Base-by-base conservation (phyloP, 2,888 invertebrate genomes). In the Dryadula phaetusa region DNA sequence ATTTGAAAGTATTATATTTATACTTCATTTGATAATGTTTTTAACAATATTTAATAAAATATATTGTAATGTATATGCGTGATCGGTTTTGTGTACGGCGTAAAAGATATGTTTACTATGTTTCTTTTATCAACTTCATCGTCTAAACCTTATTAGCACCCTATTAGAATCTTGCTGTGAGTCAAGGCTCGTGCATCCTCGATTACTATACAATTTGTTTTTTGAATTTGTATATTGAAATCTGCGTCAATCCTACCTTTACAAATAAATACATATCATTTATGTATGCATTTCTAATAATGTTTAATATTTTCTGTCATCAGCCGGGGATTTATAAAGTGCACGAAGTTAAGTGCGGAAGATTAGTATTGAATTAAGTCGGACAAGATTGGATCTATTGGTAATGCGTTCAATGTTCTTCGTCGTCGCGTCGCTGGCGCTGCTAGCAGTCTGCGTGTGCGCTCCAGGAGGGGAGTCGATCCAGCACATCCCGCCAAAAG, bases 381-480 rank as follows among this genome's bases (percentile, higher is more conserved):
- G 60, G 62, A 54, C 91, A 92, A 88, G 77, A 92, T 92, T 81
- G 91, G 88, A 88, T 84, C 87, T 64, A 70, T 87, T 68, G 79
- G 82, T 77, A 86, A 92, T 92, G 92, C 90, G 82, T 86, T 88
- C 86, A 80, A 85, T 83, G 77, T 77, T 87, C 53, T 91, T 89
- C 77, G 80, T 82, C 84, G 88, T 87, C 86, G 91, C 85, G 80
- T 90, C 85, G 79, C 72, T 91, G 79, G 88, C 86, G 86, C 81
- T 90, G 83, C 78, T 90, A 71, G 90, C 83, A 75, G 81, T 76
- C 58, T 92, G 87, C 90, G 82, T 76, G 0, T 85, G 88, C 90
- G 86, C 86, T 44, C 90, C 91, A 68, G 76, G 70, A 66, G 80
- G 80, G 78, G 87, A 88, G 71, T 88, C 86, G 84, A 90, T 92